phyloP scores from a whole-genome alignment of 2,888 invertebrate genomes.

The Encarsia formosa region DNA sequence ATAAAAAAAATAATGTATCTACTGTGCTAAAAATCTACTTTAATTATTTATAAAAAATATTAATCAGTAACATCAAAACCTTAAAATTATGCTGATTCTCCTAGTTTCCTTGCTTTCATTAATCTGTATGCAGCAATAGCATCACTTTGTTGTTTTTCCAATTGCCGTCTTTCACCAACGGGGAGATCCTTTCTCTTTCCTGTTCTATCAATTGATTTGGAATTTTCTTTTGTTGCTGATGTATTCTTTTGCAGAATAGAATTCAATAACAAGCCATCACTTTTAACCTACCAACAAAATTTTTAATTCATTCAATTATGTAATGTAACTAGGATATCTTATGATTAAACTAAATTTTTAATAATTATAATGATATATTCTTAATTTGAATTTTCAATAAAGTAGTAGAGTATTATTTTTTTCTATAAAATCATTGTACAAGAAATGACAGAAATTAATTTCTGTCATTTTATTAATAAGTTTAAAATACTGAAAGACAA shows the following conservation, averaged over 20 bases:
- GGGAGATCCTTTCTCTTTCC: conserved; percentile 63
- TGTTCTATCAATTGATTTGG: conserved; percentile 49
- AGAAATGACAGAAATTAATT: no score
- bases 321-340: neutral
- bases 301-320: conserved; percentile 2
- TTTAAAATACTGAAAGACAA: no score
- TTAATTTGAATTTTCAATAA: no score
- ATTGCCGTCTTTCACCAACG: conserved; percentile 55
- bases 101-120: conserved; percentile 48
- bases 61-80: conserved; percentile 22
- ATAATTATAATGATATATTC: no score
- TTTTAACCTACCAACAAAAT: conserved; percentile 58
- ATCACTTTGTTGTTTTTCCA: conserved; percentile 60
- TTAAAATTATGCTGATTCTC: conserved; percentile 16
- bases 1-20: conserved; percentile 11
- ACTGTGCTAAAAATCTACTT: conserved; percentile 14
- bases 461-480: no score
- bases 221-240: conserved; percentile 1
- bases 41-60: conserved; percentile 22
- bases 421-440: no score
- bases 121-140: conserved; percentile 59
- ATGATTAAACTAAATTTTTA: no score
- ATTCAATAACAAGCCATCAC: conserved; percentile 61
- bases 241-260: conserved; percentile 41
- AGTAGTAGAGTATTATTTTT: no score